Conservation (phyloP, 1,140 invertebrate genomes). For the Nasonia giraulti region DNA sequence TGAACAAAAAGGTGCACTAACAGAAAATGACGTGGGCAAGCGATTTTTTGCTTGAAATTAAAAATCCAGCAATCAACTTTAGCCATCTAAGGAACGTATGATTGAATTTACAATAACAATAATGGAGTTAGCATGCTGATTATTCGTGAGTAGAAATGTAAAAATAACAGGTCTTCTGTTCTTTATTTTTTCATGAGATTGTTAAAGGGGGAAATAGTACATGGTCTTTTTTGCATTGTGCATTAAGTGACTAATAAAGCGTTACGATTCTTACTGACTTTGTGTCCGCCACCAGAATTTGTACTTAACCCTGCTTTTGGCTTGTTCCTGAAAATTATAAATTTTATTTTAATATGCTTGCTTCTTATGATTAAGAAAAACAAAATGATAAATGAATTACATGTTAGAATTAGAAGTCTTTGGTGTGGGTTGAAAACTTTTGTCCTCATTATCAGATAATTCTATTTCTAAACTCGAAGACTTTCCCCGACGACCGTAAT, state of each 20-base stretch:
- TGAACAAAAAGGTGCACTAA: constrained; percentile 42
- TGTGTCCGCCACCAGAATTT: constrained; percentile 87
- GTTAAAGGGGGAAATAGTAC: constrained; percentile 45
- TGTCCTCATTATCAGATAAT: constrained; percentile 70
- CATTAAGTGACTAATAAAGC: constrained; percentile 75
- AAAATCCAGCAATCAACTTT: constrained; percentile 41
- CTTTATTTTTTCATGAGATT: constrained; percentile 47
- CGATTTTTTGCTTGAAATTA: constrained; percentile 34
- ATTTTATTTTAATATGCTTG: constrained; percentile 12
- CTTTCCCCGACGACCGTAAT: constrained; percentile 81
- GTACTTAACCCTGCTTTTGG: constrained; percentile 77
- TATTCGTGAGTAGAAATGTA: constrained; percentile 28
- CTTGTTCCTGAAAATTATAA: constrained; percentile 67
- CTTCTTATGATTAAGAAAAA: neutral
- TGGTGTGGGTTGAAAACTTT: constrained; percentile 57
- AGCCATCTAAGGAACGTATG: neutral
- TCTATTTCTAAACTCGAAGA: constrained; percentile 73
- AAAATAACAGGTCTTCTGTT: constrained; percentile 25
- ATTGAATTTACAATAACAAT: constrained; percentile 16
- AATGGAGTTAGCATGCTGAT: constrained; percentile 23
- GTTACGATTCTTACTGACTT: constrained; percentile 95
- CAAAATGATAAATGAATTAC: constrained; percentile 58
- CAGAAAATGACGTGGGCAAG: constrained; percentile 28
- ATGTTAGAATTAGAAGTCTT: constrained; percentile 66
- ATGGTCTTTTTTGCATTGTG: constrained; percentile 60